phyloP scores from a whole-genome alignment of 2,113 vertebrate genomes.

The Mormyrus lacerda region DNA sequence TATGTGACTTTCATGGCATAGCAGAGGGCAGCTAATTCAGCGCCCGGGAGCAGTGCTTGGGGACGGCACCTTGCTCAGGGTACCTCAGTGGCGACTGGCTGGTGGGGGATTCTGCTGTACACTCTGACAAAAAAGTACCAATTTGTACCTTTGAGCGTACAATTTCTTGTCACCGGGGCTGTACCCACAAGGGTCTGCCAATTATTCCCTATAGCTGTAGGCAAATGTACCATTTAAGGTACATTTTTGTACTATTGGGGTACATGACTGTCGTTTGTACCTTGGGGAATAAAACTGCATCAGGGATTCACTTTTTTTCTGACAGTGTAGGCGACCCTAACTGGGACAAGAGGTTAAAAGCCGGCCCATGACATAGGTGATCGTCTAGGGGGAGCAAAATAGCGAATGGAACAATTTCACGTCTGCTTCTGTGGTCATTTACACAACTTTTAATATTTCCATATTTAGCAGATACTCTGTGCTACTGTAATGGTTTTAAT shows the following conservation, averaged over 20 bases:
- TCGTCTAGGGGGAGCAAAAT: neutral
- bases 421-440: neutral
- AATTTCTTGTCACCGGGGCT: neutral
- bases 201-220: neutral
- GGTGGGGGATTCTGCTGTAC: no score
- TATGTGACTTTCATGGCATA: no score
- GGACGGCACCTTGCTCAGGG: no score
- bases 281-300: neutral
- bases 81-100: no score
- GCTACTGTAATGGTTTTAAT: no score
- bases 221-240: neutral
- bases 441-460: no score
- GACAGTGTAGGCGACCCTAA: neutral
- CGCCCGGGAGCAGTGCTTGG: no score
- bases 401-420: neutral
- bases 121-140: neutral
- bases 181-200: neutral
- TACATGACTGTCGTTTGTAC: neutral
- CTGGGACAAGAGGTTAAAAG: neutral
- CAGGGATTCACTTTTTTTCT: neutral
- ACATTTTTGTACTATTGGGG: neutral
- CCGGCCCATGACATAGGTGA: neutral
- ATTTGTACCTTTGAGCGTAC: neutral
- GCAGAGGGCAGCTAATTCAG: no score
- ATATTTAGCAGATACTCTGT: no score